Conservation (phyloP, 2,888 invertebrate genomes). For the Muschampia plurimacula region DNA sequence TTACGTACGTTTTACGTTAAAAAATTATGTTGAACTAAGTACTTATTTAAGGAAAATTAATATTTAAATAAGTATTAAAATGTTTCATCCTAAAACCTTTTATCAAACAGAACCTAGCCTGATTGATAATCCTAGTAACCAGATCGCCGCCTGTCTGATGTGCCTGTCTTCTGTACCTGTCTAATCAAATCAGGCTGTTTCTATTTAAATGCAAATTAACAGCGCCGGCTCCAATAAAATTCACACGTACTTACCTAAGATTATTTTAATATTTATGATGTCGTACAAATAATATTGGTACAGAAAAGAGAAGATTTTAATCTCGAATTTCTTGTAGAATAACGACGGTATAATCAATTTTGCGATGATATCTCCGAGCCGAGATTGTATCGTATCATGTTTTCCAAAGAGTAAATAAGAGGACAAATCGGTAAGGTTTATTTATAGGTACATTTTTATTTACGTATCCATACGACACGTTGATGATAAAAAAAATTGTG, state of each 20-base stretch:
- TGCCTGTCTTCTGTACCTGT: conserved; percentile 22
- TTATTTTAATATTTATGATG: conserved; percentile 34
- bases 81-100: neutral
- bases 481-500: too few relatives aligned
- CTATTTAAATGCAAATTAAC: conserved; percentile 38
- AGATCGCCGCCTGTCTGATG: conserved; percentile 18
- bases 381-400: neutral
- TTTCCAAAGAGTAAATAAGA: neutral
- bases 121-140: conserved; percentile 22
- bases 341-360: conserved; percentile 29
- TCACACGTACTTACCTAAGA: conserved; percentile 27
- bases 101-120: neutral
- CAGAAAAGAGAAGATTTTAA: conserved; percentile 27
- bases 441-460: neutral
- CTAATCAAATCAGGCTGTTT: conserved; percentile 35
- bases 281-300: conserved; percentile 24
- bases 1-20: too few relatives aligned
- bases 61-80: too few relatives aligned
- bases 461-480: neutral
- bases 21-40: too few relatives aligned
- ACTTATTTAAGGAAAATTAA: too few relatives aligned
- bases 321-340: conserved; percentile 25
- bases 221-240: conserved; percentile 32
- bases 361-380: conserved; percentile 21
- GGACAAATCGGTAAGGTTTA: neutral